Evolutionary conservation across 2,888 invertebrate genomes (phyloP).

Genomic region (Leptothorax acervorum): DNA sequence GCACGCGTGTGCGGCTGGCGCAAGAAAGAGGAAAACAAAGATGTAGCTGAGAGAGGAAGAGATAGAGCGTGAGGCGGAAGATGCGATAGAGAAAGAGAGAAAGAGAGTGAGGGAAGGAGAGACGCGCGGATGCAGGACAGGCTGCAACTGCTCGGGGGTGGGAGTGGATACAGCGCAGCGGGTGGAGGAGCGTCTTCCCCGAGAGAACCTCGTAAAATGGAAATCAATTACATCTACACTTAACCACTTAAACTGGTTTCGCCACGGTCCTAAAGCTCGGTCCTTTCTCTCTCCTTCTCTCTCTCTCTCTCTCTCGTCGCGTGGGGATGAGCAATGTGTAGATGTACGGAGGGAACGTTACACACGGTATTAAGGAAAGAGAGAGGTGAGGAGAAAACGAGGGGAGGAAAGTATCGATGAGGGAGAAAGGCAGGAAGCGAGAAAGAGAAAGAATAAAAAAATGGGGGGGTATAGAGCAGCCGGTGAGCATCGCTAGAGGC

Average conservation of each 20-base stretch:
- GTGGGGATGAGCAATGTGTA: conserved; percentile 67
- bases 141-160: conserved; percentile 48
- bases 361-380: conserved; percentile 21
- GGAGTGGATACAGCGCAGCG: conserved; percentile 63
- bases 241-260: conserved; percentile 86
- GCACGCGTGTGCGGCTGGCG: conserved; percentile 45
- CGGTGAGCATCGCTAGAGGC: conserved; percentile 84
- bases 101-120: not conserved
- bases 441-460: conserved; percentile 31
- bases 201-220: conserved; percentile 84
- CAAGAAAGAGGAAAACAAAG: conserved; percentile 23
- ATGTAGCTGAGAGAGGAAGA: conserved; percentile 28
- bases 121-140: conserved; percentile 37
- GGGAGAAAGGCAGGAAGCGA: conserved; percentile 19
- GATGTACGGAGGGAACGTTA: conserved; percentile 60
- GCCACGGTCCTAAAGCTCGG: conserved; percentile 83
- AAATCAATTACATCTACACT: conserved; percentile 86
- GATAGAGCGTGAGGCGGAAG: conserved; percentile 36
- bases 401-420: conserved; percentile 31
- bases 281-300: conserved; percentile 45
- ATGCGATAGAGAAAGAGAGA: not conserved
- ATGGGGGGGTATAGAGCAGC: conserved; percentile 72
- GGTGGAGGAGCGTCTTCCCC: conserved; percentile 75
- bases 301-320: conserved; percentile 57
- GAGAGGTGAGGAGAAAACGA: not conserved